A percentile compares a stretch with the other conserved stretches of the same genome.
These are phyloP conservation scores for Anguilla marmorata DNA, from an alignment of 2,797 vertebrate species.

Conservation along the genomic window DNA sequence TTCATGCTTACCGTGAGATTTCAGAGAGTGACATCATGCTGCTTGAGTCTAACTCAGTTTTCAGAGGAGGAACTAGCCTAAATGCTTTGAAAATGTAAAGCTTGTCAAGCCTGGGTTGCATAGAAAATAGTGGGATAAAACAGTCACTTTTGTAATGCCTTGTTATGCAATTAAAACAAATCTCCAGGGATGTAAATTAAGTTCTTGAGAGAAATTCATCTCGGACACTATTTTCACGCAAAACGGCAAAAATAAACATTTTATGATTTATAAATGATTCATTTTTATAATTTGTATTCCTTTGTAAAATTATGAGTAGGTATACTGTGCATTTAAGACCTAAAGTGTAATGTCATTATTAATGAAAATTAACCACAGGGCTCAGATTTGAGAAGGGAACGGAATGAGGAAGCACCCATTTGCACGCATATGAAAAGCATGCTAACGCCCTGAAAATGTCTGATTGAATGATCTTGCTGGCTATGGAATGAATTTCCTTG, in stretches of 20 bases:
- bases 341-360: neutral
- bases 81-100: neutral
- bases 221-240: neutral
- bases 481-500: neutral
- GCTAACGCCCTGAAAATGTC: neutral
- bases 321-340: neutral
- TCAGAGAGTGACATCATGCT: conserved; percentile 10
- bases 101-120: neutral
- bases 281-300: neutral
- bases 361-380: neutral
- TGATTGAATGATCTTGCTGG: neutral
- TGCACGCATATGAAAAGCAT: neutral
- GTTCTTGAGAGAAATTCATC: neutral
- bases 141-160: neutral
- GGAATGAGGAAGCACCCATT: neutral
- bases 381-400: neutral
- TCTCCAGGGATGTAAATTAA: neutral
- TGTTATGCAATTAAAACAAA: neutral
- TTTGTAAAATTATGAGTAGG: neutral
- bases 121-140: neutral
- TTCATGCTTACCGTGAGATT: neutral
- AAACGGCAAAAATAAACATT: neutral
- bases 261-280: neutral
- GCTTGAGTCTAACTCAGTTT: neutral
- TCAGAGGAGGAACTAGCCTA: neutral